A percentile compares a stretch with the other conserved stretches of the same genome.
Evolutionary conservation across 2,113 vertebrate species (phyloP).

Genomic region (Gadus macrocephalus): DNA sequence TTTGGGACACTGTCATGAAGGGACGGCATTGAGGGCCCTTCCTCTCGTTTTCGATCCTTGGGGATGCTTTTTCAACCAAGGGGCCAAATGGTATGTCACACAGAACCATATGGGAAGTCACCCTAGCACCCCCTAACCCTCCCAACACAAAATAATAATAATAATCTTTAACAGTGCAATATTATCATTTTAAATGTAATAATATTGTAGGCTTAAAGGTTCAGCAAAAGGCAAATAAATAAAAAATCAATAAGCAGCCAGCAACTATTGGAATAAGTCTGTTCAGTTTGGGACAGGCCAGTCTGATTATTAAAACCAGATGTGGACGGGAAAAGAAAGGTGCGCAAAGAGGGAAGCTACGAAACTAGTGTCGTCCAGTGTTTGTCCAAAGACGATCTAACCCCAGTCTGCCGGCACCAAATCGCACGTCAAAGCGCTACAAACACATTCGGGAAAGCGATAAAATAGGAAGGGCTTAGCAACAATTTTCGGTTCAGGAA

Average conservation of each 20-base stretch:
- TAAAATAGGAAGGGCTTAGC: neutral
- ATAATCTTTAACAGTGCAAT: too few relatives aligned
- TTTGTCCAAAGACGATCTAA: neutral
- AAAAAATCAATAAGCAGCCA: neutral
- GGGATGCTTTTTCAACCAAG: too few relatives aligned
- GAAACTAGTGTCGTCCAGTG: too few relatives aligned
- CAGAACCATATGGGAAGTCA: too few relatives aligned
- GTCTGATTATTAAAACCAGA: constrained; percentile 45
- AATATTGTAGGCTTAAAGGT: neutral
- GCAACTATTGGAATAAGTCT: neutral
- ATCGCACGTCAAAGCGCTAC: too few relatives aligned
- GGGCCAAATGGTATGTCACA: too few relatives aligned
- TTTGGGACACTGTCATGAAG: too few relatives aligned
- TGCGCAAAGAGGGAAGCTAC: neutral
- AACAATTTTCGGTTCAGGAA: constrained; percentile 56
- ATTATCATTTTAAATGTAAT: too few relatives aligned
- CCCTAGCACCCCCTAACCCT: too few relatives aligned
- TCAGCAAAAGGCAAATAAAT: neutral
- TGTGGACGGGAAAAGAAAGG: constrained; percentile 15
- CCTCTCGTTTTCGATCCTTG: too few relatives aligned
- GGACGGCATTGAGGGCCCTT: too few relatives aligned
- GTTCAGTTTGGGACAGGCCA: neutral
- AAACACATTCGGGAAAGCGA: neutral
- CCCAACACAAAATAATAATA: too few relatives aligned
- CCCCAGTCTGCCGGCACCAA: neutral